A percentile compares a stretch with the other conserved stretches of the same genome.
phyloP scores from a whole-genome alignment of 2,113 vertebrate species.

The Psilopogon haemacephalus region DNA sequence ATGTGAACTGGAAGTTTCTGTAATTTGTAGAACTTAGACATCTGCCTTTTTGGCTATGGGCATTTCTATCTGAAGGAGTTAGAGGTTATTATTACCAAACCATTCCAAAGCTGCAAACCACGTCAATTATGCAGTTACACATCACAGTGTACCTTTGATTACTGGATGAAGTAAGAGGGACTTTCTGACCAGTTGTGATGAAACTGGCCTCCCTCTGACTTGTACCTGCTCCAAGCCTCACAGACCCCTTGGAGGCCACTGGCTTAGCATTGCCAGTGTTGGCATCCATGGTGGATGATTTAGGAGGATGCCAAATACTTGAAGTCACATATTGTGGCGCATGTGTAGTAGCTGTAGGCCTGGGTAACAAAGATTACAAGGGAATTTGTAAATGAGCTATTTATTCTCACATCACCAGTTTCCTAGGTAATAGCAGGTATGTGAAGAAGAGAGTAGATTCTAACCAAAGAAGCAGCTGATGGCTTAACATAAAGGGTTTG shows the following conservation, averaged over 20 bases:
- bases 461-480: not conserved
- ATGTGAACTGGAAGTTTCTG: not conserved
- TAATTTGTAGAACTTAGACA: not conserved
- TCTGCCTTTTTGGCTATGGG: not conserved
- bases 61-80: slow-evolving; percentile 31
- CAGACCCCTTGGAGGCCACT: slow-evolving; percentile 60
- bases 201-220: slow-evolving; percentile 55
- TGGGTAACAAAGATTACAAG: slow-evolving; percentile 71
- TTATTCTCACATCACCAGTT: not conserved
- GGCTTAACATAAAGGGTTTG: not conserved
- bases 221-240: slow-evolving; percentile 60
- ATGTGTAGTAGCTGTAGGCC: slow-evolving; percentile 46
- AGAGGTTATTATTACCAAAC: slow-evolving; percentile 64
- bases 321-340: slow-evolving; percentile 57
- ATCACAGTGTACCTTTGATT: slow-evolving; percentile 63
- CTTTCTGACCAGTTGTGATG: slow-evolving; percentile 45
- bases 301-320: slow-evolving; percentile 68
- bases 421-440: not conserved
- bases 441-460: not conserved
- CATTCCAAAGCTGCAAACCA: slow-evolving; percentile 65
- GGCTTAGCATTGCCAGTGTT: slow-evolving; percentile 57
- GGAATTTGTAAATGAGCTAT: not conserved
- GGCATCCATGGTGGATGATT: slow-evolving; percentile 48
- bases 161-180: slow-evolving; percentile 65
- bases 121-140: slow-evolving; percentile 58